Evolutionary conservation across 2,113 vertebrate species (phyloP), one percentile per base, ranked within the genome.

Genomic region (Chiloscyllium plagiosum): DNA sequence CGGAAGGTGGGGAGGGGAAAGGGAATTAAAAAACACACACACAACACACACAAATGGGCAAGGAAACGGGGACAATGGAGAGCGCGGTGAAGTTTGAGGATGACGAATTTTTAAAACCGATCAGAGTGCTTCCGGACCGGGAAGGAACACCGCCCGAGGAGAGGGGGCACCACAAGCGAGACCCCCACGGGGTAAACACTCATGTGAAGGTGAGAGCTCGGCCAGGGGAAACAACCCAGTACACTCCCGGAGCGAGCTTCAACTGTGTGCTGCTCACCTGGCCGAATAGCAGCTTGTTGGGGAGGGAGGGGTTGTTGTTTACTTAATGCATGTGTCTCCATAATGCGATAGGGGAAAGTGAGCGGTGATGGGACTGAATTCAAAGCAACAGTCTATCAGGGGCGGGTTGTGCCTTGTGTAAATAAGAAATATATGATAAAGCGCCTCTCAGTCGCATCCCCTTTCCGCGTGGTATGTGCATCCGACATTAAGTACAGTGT

Each of bases 191-290:
- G 13, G 4, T 69, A 6, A 95, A 69, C 68, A 50, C 37, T 50
- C 93, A 69, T 20, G 12, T 70, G 68, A 69, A 95, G 93, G 93
- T 95, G 68, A 95, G 86, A 83, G 78, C n/a, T 83, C 3, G n/a
- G 78, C 15, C n/a, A 4, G 26, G 29, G 72, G 72, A 33, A 76
- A 37, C 78, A 37, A 12, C 42, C 12, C 33, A 17, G 76, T 37
- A 2, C 33, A n/a, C 0, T 15, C 76, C 33, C 22, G 24, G 68
- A 69, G 22, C 70, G 70, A 26, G 24, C 70, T 72, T n/a, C 26
- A 76, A 33, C 72, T 12, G 72, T 33, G 72, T n/a, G 29, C 29
- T 76, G 26, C 78, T 83, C 13, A 37, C 78, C 13, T 83, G 78
- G 15, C 2, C 76, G 76, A 78, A 78, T 78, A 33, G 33, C 76